Conservation (phyloP, 2,113 vertebrate genomes). For the Miniopterus natalensis region DNA sequence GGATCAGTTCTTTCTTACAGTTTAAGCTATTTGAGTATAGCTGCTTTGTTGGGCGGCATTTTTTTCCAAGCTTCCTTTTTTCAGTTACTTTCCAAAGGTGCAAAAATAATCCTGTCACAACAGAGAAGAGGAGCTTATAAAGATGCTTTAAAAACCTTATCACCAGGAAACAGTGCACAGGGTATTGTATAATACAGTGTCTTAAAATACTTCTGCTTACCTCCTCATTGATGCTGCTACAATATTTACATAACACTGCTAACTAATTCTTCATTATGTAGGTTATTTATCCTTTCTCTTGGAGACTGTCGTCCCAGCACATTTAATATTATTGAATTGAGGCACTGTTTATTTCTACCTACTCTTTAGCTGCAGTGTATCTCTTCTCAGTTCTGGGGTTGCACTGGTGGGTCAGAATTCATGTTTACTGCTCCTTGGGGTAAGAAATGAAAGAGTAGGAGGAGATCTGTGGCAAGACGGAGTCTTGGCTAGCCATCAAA, state of each 20-base stretch:
- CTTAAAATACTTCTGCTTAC: constrained; percentile 83
- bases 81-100: constrained; percentile 76
- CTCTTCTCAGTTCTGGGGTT: constrained; percentile 63
- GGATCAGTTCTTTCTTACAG: constrained; percentile 69
- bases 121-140: constrained; percentile 81
- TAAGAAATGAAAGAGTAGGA: constrained; percentile 53
- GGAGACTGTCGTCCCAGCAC: constrained; percentile 64
- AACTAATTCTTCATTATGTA: constrained; percentile 84
- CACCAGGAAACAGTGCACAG: constrained; percentile 77
- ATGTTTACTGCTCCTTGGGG: constrained; percentile 73
- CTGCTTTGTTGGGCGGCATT: constrained; percentile 77
- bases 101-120: constrained; percentile 84
- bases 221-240: constrained; percentile 79
- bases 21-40: constrained; percentile 76
- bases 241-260: constrained; percentile 82
- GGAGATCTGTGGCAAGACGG: constrained; percentile 62
- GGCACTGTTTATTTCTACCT: constrained; percentile 76
- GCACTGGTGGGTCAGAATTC: constrained; percentile 60
- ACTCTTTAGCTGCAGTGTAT: constrained; percentile 46
- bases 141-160: constrained; percentile 81
- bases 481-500: constrained; percentile 75
- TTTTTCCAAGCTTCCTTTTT: constrained; percentile 78
- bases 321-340: constrained; percentile 75
- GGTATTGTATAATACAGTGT: constrained; percentile 78
- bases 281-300: constrained; percentile 76